Evolutionary conservation across 2,797 vertebrate genomes (phyloP).

Genomic region (Avahi laniger): DNA sequence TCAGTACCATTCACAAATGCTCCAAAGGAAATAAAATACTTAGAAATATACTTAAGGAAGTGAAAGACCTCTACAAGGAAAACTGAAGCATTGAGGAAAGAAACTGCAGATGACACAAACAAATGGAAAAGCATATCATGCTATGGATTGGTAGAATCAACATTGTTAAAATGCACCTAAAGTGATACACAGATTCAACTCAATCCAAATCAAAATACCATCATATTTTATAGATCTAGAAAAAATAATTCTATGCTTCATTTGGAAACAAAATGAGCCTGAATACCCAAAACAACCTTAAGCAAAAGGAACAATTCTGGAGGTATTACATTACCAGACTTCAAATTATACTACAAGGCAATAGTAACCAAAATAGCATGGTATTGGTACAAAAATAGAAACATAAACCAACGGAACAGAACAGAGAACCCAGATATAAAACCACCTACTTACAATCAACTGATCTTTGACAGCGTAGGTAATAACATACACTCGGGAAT

Average conservation of each 20-base stretch:
- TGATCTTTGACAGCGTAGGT: no score
- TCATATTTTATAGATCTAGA: no score
- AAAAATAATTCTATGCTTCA: not conserved
- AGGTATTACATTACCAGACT: not conserved
- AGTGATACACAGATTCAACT: not conserved
- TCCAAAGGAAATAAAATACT: not conserved
- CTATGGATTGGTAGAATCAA: not conserved
- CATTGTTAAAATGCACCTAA: not conserved
- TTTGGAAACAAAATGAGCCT: not conserved
- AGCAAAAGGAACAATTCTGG: not conserved
- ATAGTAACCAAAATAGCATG: not conserved
- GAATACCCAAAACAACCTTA: not conserved
- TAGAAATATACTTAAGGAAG: not conserved
- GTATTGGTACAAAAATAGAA: not conserved
- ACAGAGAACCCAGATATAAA: not conserved
- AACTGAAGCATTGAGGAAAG: not conserved
- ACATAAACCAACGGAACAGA: not conserved
- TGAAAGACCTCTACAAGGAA: not conserved
- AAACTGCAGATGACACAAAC: not conserved
- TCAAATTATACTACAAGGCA: not conserved
- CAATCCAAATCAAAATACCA: no score
- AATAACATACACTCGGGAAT: not conserved
- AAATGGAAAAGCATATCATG: not conserved
- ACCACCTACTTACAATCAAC: no score
- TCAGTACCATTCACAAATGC: not conserved